phyloP scores from a whole-genome alignment of 1,140 invertebrate genomes.

The Gonioctena quinquepunctata region DNA sequence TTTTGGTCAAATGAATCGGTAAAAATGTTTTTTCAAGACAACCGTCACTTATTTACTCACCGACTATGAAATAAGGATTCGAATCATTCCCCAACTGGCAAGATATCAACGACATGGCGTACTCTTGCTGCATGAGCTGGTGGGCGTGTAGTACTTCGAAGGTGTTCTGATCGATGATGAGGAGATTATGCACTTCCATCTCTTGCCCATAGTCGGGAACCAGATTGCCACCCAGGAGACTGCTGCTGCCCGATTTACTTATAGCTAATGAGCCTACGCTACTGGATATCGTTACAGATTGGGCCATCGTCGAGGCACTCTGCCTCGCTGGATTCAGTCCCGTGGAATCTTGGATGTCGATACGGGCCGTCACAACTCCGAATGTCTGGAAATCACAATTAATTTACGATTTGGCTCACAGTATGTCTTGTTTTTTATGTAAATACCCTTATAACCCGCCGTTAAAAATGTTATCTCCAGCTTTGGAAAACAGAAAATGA shows the following conservation, averaged over 20 bases:
- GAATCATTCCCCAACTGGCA: conserved; percentile 90
- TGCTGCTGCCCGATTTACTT: conserved; percentile 53
- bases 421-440: no score
- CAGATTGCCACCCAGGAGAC: conserved; percentile 27
- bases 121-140: conserved; percentile 87
- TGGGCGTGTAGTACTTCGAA: conserved; percentile 95
- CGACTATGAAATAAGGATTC: conserved; percentile 91
- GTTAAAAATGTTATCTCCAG: no score
- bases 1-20: no score
- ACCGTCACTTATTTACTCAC: no score
- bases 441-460: no score
- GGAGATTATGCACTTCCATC: conserved; percentile 89
- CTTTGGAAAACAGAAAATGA: not conserved
- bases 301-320: conserved; percentile 79
- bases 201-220: conserved; percentile 74
- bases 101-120: conserved; percentile 86
- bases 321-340: conserved; percentile 70
- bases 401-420: no score
- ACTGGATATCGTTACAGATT: conserved; percentile 59
- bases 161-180: conserved; percentile 95
- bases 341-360: conserved; percentile 79
- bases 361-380: conserved; percentile 88
- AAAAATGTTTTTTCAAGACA: no score
- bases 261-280: conserved; percentile 54
- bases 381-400: conserved; percentile 75